Evolutionary conservation across 2,797 vertebrate species (phyloP), one percentile per base, ranked within the genome.

Genomic region (Telmatherina bonti): DNA sequence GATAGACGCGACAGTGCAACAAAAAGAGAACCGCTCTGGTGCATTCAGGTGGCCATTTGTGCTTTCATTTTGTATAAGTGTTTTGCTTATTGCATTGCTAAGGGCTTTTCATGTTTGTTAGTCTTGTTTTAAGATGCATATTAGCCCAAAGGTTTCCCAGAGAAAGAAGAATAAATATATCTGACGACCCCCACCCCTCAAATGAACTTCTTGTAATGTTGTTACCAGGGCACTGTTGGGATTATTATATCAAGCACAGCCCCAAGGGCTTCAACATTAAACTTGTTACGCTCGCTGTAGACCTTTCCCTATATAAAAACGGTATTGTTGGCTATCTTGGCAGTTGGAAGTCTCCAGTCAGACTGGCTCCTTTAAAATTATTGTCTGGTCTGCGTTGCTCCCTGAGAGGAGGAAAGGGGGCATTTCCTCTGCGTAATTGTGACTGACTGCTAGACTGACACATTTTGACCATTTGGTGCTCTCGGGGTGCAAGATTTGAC

Each of bases 381-480:
- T 12, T 45, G 70, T 76, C 78, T 79, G 78, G 52, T 78, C 67
- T 16, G 56, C 24, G 24, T 31, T 65, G 59, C 41, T 76, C 43
- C 45, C 30, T 1, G 43, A 7, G 62, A 61, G 20, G 56, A 38
- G 60, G 8, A 2, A 29, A 47, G 62, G 66, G 10, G 11, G 7
- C 33, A 20, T 79, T 79, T 72, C 67, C 60, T 78, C 54, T 38
- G 2, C 29, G 0, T 47, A 35, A 52, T 70, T 53, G 79, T 58
- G 62, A 67, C 79, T 72, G 78, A 27, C 68, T 70, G 54, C 45
- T 27, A 26, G 63, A 62, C 52, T 82, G 84, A 85, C 84, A 81
- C 87, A 81, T 82, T 87, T 70, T 87, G 88, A 83, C 88, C 88
- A 79, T 86, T 91, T 89, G 90, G 74, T 85, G 79, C 65, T 74